A percentile compares a stretch with the other conserved stretches of the same genome.
These are phyloP conservation scores for Montipora capricornis DNA, from an alignment of 64 coral and sea anemone species.

Conservation along the genomic window DNA sequence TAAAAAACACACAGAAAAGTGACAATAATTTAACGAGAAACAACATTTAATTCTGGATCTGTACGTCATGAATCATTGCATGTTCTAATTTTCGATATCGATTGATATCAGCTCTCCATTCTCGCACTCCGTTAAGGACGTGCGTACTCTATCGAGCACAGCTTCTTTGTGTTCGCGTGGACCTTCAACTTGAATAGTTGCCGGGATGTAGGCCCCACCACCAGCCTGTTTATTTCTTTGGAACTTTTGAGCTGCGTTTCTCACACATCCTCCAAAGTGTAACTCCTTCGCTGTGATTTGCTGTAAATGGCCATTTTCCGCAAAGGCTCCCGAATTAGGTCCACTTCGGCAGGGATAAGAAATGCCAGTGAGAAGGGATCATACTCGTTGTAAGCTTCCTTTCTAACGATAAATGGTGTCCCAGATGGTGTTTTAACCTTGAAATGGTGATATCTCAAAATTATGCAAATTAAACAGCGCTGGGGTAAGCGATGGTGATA, in stretches of 20 bases:
- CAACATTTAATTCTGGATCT: too few species aligned
- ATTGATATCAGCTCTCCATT: too few species aligned
- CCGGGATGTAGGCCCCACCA: too few species aligned
- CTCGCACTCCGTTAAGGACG: too few species aligned
- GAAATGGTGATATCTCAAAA: constrained; percentile 9
- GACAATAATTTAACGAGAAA: too few species aligned
- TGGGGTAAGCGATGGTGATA: not conserved
- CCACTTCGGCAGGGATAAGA: not conserved
- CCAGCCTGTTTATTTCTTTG: too few species aligned
- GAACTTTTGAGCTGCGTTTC: not conserved
- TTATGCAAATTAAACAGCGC: constrained; percentile 3
- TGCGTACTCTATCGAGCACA: too few species aligned
- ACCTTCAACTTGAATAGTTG: too few species aligned
- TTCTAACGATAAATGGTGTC: constrained; percentile 12
- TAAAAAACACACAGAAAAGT: too few species aligned
- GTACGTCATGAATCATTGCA: too few species aligned
- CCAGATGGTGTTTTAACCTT: constrained; percentile 7
- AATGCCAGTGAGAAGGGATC: not conserved
- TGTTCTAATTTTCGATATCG: too few species aligned
- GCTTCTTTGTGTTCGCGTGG: too few species aligned
- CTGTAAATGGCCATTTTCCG: constrained; percentile 8
- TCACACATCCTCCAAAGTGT: constrained; percentile 3
- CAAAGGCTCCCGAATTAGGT: not conserved
- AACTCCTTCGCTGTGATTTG: constrained; percentile 12
- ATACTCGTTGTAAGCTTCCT: not conserved